These are phyloP conservation scores for Artemia sp. DNA, from an alignment of 2,888 invertebrate genomes.

Conservation along the genomic window DNA sequence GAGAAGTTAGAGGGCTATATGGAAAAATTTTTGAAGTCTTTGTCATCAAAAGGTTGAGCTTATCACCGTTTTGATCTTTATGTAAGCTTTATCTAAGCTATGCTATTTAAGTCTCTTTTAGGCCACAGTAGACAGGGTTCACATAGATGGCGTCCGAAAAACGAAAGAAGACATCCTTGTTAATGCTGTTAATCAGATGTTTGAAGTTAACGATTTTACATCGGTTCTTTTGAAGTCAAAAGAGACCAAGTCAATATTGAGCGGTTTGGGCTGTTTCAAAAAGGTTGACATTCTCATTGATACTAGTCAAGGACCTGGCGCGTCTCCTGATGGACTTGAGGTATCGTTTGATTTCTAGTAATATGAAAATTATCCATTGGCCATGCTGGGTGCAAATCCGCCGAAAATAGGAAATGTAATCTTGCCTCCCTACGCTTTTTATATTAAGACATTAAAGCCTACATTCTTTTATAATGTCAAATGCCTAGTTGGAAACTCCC, in stretches of 20 bases:
- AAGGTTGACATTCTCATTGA: slow-evolving; percentile 72
- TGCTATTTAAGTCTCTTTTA: slow-evolving; percentile 24
- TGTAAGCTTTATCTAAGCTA: no score
- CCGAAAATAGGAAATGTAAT: no score
- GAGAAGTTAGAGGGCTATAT: no score
- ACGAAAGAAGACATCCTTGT: slow-evolving; percentile 77
- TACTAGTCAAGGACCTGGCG: slow-evolving; percentile 55
- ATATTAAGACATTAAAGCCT: no score
- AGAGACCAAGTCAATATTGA: slow-evolving; percentile 53
- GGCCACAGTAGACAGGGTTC: slow-evolving; percentile 68
- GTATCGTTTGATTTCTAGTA: slow-evolving; percentile 31
- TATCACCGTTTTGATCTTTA: no score
- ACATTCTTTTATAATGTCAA: no score
- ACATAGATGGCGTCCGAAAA: slow-evolving; percentile 62
- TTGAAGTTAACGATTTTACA: slow-evolving; percentile 66
- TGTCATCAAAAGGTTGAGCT: no score
- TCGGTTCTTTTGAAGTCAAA: slow-evolving; percentile 43
- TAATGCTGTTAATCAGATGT: slow-evolving; percentile 59
- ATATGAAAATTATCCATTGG: no score
- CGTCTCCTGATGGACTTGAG: slow-evolving; percentile 63
- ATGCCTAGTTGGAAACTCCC: no score
- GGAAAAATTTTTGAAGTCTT: no score
- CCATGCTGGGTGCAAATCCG: no score
- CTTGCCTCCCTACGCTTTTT: no score
- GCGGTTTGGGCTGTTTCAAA: slow-evolving; percentile 72